Conservation (phyloP, 2,113 vertebrate species). For the Platysteira castanea region DNA sequence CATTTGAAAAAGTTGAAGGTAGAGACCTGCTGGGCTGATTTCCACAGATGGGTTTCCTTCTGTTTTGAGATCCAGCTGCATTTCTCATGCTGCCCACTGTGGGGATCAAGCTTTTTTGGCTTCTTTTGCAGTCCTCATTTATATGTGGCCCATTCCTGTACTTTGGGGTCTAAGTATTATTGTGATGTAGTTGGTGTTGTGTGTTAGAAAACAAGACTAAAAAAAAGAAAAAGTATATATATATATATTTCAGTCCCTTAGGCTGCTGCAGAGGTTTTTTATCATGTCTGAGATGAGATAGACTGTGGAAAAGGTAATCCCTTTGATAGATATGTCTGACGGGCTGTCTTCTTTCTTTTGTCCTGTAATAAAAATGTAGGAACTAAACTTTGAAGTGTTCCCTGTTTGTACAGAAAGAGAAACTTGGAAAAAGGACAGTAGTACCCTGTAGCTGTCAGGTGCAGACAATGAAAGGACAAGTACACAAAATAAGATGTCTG, state of each 20-base stretch:
- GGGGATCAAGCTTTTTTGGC: background rate
- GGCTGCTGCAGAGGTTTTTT: background rate
- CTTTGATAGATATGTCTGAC: conserved; percentile 18
- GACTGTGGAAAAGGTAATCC: conserved; percentile 1
- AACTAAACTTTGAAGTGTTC: background rate
- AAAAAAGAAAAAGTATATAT: background rate
- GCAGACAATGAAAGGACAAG: background rate
- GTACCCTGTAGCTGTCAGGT: background rate
- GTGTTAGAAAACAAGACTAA: background rate
- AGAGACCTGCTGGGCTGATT: background rate
- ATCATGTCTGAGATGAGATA: conserved; percentile 2
- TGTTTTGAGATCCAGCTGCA: background rate
- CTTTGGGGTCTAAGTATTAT: background rate
- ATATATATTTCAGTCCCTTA: background rate
- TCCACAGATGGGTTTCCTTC: background rate
- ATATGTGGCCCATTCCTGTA: background rate
- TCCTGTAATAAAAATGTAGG: background rate
- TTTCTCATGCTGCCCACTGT: background rate
- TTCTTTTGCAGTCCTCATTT: background rate
- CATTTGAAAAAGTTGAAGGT: conserved; percentile 13
- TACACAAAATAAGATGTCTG: background rate
- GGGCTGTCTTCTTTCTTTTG: background rate
- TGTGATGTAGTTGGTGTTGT: background rate
- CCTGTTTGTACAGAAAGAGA: background rate
- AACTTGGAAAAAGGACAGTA: background rate